Base-by-base conservation (phyloP, 2,888 invertebrate genomes). In the Aspidapion aeneum region DNA sequence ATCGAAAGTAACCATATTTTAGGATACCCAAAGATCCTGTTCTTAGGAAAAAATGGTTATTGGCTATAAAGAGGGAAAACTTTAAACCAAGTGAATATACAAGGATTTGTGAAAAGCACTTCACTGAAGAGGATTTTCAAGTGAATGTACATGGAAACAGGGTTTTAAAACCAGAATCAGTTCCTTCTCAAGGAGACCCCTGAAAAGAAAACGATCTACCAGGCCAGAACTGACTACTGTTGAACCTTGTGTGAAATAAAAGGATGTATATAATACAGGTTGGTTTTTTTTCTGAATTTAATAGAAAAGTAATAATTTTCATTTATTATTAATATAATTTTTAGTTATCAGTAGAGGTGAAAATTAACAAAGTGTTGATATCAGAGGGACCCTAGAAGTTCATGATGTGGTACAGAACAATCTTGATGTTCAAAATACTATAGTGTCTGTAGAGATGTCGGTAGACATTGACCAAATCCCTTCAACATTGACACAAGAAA, bases 21-120 rank as follows among this genome's bases (percentile, higher is more conserved):
- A 60, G 54, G 7, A 60, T 60, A n/a, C 55, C 60, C 18, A 55
- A 35, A 18, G 56, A 60, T 55, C 2, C 17, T 22, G 17, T 20
- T 16, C 17, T 60, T 21, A 55, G 56, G n/a, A 35, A 55, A n/a
- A 19, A 19, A 49, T 60, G 49, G 60, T 20, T 61, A 51, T 1
- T 49, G 17, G 56, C 56, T 21, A 1, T 61, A 21, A 61, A 17
- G 17, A 49, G 61, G 21, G 1, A 17, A 21, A 56, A 61, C 21
- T 61, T 21, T 20, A 16, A 20, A n/a, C 50, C 61, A 7, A 35
- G 35, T 35, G 50, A 17, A 49, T 21, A 50, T 18, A 21, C 18
- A 21, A 12, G 48, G 3, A 50, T 61, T 50, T 61, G 61, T 51
- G 61, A 61, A 21, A 56, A 61, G 21, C 61, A 61, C 20, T 61